Evolutionary conservation across 2,888 invertebrate species (phyloP).

Genomic region (Cyrtodaria siliqua): DNA sequence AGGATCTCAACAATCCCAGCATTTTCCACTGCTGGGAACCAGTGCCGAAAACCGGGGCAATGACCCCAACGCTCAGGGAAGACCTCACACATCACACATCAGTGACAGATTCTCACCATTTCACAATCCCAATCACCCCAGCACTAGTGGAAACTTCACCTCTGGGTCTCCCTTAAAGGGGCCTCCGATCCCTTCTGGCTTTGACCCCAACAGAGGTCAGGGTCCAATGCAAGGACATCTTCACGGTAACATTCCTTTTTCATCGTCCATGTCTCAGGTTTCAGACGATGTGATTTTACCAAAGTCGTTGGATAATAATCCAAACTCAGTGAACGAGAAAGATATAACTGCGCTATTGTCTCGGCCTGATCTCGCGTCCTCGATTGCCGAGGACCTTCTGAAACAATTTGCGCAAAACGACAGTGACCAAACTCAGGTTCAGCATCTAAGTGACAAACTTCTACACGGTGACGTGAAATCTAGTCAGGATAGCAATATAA

Average conservation of each 20-base stretch:
- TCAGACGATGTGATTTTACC: conserved; percentile 52
- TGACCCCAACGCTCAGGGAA: conserved; percentile 60
- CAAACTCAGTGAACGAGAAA: conserved; percentile 88
- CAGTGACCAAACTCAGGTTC: conserved; percentile 34
- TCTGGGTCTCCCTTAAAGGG: conserved; percentile 60
- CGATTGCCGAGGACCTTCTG: conserved; percentile 92
- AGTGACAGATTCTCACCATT: conserved; percentile 54
- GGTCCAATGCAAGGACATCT: conserved; percentile 27
- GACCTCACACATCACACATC: conserved; percentile 33
- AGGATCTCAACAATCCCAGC: conserved; percentile 62
- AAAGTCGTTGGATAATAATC: conserved; percentile 62
- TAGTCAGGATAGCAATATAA: conserved; percentile 44
- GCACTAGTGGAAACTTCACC: conserved; percentile 25
- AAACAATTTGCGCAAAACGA: conserved; percentile 89
- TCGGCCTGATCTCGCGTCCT: conserved; percentile 89
- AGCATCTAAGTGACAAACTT: conserved; percentile 40
- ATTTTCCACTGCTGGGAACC: conserved; percentile 53
- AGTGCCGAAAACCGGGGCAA: conserved; percentile 61
- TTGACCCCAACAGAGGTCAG: conserved; percentile 46
- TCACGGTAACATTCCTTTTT: conserved; percentile 42
- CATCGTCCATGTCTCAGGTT: conserved; percentile 59
- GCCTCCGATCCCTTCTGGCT: conserved; percentile 57
- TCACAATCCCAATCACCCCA: conserved; percentile 44
- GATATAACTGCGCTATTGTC: conserved; percentile 91
- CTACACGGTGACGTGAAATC: conserved; percentile 54